Base-by-base conservation (phyloP, 2,888 invertebrate species). In the Mesoligia furuncula region DNA sequence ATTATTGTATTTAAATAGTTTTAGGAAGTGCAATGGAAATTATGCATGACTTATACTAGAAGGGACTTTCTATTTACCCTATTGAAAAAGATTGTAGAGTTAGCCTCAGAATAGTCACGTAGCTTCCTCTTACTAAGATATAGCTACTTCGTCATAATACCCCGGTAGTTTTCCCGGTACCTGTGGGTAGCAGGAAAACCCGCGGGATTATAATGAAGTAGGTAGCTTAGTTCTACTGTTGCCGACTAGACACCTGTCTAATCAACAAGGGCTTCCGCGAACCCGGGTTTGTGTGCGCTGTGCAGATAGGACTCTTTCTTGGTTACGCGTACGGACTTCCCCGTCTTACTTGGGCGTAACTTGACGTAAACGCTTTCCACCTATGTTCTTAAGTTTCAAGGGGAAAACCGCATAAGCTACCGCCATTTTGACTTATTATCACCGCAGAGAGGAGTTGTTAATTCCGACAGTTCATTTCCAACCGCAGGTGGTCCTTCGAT, bases 321-420 rank as follows among this genome's bases (percentile, higher is more conserved):
- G 27, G 24, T 2, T 51, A 11, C n/a, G 64, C 42, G 36, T 13
- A 73, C 31, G 77, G 86, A 24, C 59, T 77, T 85, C 67, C 69
- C 83, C 83, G 65, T 45, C 31, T 62, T 31, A 48, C 24, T 27
- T 4, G 7, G 15, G 1, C 24, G 51, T 62, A 17, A 36, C 48
- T 72, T 81, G 24, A 69, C 61, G 72, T 85, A 81, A 68, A 72
- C 13, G 17, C 11, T 48, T 31, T n/a, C 1, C 27, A 48, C 20
- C 11, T 9, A 45, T 48, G 13, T 13, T 48, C 62, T 65, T 65
- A 57, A 54, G n/a, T 70, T 66, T 77, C 11, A 54, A 45, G 42
- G 70, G 86, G 73, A 86, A 83, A 86, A 83, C 73, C 86, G 39
- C 86, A 73, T 48, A 27, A 42, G 24, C 31, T 31, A 61, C 66